phyloP scores from a whole-genome alignment of 2,797 vertebrate species.

The Crenichthys baileyi region DNA sequence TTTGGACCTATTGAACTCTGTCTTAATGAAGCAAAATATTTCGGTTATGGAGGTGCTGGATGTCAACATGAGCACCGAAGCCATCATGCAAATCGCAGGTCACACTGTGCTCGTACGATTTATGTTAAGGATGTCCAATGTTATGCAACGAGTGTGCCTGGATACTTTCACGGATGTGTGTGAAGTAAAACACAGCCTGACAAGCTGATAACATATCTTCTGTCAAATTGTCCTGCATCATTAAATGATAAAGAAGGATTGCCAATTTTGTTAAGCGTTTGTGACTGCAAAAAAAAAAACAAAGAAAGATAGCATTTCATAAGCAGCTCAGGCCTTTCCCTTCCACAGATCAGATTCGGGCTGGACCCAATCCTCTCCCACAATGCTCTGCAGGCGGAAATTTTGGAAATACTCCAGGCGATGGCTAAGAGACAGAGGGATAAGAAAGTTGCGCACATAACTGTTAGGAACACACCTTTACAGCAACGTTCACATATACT shows the following conservation, averaged over 20 bases:
- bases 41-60: constrained; percentile 26
- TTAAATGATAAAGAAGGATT: constrained; percentile 72
- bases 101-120: constrained; percentile 42
- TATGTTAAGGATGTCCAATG: constrained; percentile 37
- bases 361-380: constrained; percentile 82
- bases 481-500: background rate
- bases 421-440: constrained; percentile 60
- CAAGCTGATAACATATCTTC: constrained; percentile 67
- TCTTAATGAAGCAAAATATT: constrained; percentile 24
- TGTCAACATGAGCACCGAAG: constrained; percentile 23
- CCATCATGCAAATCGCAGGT: constrained; percentile 35
- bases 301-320: constrained; percentile 3
- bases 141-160: constrained; percentile 30
- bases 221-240: constrained; percentile 63
- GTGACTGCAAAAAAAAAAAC: constrained; percentile 2
- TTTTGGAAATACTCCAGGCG: constrained; percentile 81
- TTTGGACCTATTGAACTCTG: constrained; percentile 14
- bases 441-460: background rate
- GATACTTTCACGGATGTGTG: constrained; percentile 27
- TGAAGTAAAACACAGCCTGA: constrained; percentile 50
- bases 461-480: background rate
- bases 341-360: constrained; percentile 77
- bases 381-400: constrained; percentile 81
- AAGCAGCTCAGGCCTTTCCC: constrained; percentile 65
- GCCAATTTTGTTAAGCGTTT: constrained; percentile 20